Base-by-base conservation (phyloP, 2,797 vertebrate genomes). In the Geotrypetes seraphini region DNA sequence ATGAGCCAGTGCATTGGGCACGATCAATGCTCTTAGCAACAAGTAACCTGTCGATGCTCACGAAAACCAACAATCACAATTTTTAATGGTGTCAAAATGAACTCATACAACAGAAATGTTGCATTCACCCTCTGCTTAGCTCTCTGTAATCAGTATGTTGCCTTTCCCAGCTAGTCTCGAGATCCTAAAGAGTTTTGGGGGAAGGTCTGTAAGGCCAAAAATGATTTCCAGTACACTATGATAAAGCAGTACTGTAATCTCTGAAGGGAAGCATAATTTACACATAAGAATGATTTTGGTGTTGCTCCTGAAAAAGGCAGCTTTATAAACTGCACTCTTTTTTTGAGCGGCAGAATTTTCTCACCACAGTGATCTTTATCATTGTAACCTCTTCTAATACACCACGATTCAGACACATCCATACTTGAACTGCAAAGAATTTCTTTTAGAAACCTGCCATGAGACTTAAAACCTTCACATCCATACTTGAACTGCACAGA, bases 151-250 rank as follows among this genome's bases (percentile, higher is more conserved):
- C n/a, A n/a, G n/a, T n/a, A n/a, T n/a, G 16, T 6, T 10, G 7
- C 50, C 22, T 28, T 46, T 43, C 38, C 49, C 57, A 63, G 32
- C 50, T 50, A 16, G 42, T 26, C 35, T 44, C 17, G 25, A 21
- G 38, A 0, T 0, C 39, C 31, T 45, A 57, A 75, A 57, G 65
- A 69, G 64, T 71, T 68, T 59, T 63, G 69, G 59, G n/a, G 50
- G 56, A 71, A 53, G 2, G 10, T 31, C 50, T 10, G 30, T 15
- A 28, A 43, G 76, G 78, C 76, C 75, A 79, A 62, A 53, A 79
- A 65, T 58, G 72, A 68, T 80, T 80, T 83, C 67, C 71, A 79
- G 63, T 66, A 70, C 72, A 71, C 78, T 81, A 79, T 81, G 79
- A 81, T 79, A 76, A 75, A 73, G 55, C 42, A 41, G 69, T 79